Evolutionary conservation across 2,113 vertebrate species (phyloP).

Genomic region (Porphyrio hochstetteri): DNA sequence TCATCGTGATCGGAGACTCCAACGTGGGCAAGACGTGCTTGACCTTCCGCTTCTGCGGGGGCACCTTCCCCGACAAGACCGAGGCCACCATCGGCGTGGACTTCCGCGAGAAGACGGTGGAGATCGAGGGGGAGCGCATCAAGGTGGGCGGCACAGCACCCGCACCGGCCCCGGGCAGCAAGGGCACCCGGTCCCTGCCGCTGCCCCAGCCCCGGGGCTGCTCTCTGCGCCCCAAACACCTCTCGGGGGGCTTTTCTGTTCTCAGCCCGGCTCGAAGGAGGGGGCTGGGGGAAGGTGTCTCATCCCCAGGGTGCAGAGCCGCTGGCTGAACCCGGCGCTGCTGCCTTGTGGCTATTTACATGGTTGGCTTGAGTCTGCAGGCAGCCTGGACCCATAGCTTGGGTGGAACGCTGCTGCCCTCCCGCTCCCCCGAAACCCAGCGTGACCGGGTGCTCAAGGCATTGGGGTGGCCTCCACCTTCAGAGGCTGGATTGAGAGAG

Average conservation of each 20-base stretch:
- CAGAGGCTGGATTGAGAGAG: not conserved
- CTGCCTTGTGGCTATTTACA: not conserved
- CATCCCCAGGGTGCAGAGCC: not conserved
- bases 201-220: not conserved
- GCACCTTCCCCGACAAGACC: conserved; percentile 91
- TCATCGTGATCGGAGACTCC: conserved; percentile 96
- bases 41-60: conserved; percentile 96
- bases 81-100: conserved; percentile 98
- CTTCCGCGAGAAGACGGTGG: conserved; percentile 96
- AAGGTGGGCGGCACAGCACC: conserved; percentile 80
- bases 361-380: not conserved
- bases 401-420: not conserved
- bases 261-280: not conserved
- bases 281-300: not conserved
- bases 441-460: not conserved
- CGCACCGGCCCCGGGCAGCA: not conserved
- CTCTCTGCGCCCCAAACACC: fast-evolving
- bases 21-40: conserved; percentile 98
- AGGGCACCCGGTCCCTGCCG: not conserved
- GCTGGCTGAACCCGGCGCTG: too few relatives aligned
- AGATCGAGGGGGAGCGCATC: conserved; percentile 94
- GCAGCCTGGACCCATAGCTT: not conserved
- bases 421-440: fast-evolving
- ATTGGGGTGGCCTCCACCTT: not conserved
- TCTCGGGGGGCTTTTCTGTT: not conserved